These are phyloP conservation scores for Monochamus alternatus DNA, from an alignment of 2,888 invertebrate species.

Conservation along the genomic window DNA sequence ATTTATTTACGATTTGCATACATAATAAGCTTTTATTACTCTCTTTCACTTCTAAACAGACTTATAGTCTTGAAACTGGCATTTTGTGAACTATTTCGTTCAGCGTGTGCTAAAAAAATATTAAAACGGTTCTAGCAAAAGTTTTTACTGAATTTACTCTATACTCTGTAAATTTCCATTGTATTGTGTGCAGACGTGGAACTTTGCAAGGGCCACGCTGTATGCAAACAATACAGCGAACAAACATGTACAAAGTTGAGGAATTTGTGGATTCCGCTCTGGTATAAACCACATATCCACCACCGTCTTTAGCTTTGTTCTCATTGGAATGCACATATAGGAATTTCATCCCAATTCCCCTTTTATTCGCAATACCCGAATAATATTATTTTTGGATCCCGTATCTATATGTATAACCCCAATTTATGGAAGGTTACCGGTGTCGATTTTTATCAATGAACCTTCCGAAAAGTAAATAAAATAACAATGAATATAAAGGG, in stretches of 20 bases:
- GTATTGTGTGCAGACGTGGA: not conserved
- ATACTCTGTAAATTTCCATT: not conserved
- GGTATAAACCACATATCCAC: slow-evolving; percentile 35
- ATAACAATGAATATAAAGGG: slow-evolving; percentile 49
- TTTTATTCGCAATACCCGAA: slow-evolving; percentile 49
- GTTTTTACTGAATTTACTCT: not conserved
- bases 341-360: slow-evolving; percentile 48
- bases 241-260: slow-evolving; percentile 17
- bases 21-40: too few species aligned
- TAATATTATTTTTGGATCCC: slow-evolving; percentile 44
- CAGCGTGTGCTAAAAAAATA: too few species aligned
- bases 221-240: not conserved
- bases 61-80: too few species aligned
- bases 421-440: slow-evolving; percentile 45
- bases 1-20: too few species aligned
- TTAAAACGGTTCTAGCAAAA: too few species aligned
- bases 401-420: slow-evolving; percentile 47
- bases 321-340: slow-evolving; percentile 44
- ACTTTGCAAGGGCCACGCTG: not conserved
- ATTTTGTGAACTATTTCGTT: too few species aligned
- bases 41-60: too few species aligned
- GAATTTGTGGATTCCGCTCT: slow-evolving; percentile 42
- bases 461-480: slow-evolving; percentile 43
- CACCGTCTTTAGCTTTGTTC: slow-evolving; percentile 37
- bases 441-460: slow-evolving; percentile 47